Percentiles rank a stretch among this genome's conserved stretches.
Evolutionary conservation across 2,797 vertebrate species (phyloP).

Genomic region (Paedocypris micromegethes): DNA sequence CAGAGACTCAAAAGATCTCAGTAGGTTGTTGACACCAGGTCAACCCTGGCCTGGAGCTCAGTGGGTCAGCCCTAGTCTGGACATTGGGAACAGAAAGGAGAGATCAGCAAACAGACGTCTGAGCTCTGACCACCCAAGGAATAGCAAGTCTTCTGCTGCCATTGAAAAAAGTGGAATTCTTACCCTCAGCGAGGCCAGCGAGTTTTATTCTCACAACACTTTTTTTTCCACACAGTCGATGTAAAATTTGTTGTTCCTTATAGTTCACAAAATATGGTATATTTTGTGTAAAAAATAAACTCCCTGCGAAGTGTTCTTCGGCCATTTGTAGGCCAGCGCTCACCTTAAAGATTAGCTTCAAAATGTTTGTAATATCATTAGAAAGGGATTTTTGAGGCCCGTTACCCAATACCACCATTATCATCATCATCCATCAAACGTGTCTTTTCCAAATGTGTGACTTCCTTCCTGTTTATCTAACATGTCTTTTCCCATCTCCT

Average conservation of each 20-base stretch:
- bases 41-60: constrained; percentile 58
- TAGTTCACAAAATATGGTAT: no score
- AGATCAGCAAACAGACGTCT: constrained; percentile 60
- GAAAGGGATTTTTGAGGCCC: constrained; percentile 9
- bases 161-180: constrained; percentile 46
- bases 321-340: no score
- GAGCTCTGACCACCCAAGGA: constrained; percentile 58
- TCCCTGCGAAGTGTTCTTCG: neutral
- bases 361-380: neutral
- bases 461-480: constrained; percentile 53
- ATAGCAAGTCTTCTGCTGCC: constrained; percentile 50
- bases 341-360: neutral
- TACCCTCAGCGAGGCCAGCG: neutral
- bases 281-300: no score
- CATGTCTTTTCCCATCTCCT: constrained; percentile 40
- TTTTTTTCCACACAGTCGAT: no score
- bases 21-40: constrained; percentile 60
- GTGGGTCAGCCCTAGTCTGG: constrained; percentile 43
- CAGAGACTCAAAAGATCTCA: constrained; percentile 38
- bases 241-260: no score
- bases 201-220: no score
- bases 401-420: constrained; percentile 25
- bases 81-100: constrained; percentile 58
- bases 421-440: constrained; percentile 32
- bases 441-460: constrained; percentile 32